These are phyloP conservation scores for Serranus cabrilla DNA, from an alignment of 2,797 vertebrate genomes.

Conservation along the genomic window DNA sequence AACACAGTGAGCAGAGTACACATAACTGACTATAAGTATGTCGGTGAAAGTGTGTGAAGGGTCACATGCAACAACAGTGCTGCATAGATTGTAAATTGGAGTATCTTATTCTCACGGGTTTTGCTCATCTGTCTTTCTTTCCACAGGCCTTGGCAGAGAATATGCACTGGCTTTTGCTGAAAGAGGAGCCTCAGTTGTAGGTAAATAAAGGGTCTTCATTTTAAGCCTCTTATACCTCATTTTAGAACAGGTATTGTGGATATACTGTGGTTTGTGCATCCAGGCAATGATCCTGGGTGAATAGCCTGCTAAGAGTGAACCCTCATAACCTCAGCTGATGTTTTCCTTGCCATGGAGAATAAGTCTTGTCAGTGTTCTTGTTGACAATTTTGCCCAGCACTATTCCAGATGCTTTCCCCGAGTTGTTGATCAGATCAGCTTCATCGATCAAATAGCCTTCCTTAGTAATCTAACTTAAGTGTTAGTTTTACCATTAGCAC, in stretches of 20 bases:
- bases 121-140: slow-evolving; percentile 19
- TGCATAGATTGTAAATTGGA: rapidly evolving
- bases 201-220: slow-evolving; percentile 81
- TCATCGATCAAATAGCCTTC: background rate
- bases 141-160: slow-evolving; percentile 92
- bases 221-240: background rate
- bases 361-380: background rate
- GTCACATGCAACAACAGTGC: slow-evolving; percentile 16
- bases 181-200: slow-evolving; percentile 95
- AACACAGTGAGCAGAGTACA: slow-evolving; percentile 61
- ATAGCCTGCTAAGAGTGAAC: background rate
- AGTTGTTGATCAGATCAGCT: background rate
- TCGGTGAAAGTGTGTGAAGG: slow-evolving; percentile 64
- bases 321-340: too few relatives aligned
- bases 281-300: background rate
- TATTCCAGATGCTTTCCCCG: background rate
- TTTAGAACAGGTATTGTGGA: background rate
- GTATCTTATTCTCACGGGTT: background rate
- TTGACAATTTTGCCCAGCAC: background rate
- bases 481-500: background rate
- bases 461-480: background rate
- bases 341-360: background rate
- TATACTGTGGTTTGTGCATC: background rate
- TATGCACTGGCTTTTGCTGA: slow-evolving; percentile 97
- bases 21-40: background rate